phyloP scores from a whole-genome alignment of 2,888 invertebrate species.

The Lagria hirta region DNA sequence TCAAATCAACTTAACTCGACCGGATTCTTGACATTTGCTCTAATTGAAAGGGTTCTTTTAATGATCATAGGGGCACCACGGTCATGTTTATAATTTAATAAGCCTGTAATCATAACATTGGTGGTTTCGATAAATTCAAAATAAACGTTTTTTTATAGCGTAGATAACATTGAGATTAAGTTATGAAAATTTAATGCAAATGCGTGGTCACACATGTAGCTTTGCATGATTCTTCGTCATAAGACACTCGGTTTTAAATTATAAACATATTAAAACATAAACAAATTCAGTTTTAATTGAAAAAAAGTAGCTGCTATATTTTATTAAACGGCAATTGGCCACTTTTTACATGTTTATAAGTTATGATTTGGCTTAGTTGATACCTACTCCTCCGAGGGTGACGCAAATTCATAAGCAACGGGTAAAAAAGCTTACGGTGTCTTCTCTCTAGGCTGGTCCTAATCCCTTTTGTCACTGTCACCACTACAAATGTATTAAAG shows the following conservation, averaged over 20 bases:
- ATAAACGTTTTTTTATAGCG: slow-evolving; percentile 14
- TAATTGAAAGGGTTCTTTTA: no score
- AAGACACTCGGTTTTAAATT: slow-evolving; percentile 33
- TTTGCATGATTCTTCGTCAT: slow-evolving; percentile 36
- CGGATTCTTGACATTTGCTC: no score
- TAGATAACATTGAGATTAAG: slow-evolving; percentile 17
- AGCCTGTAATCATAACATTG: no score
- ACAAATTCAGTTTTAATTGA: slow-evolving; percentile 21
- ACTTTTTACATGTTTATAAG: slow-evolving; percentile 16
- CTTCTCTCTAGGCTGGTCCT: slow-evolving; percentile 25
- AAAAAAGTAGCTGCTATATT: slow-evolving; percentile 20
- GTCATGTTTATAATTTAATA: no score
- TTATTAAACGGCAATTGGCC: slow-evolving; percentile 3
- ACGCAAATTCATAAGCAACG: slow-evolving; percentile 39
- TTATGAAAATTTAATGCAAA: slow-evolving; percentile 30
- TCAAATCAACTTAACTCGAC: no score
- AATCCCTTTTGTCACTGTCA: slow-evolving; percentile 44
- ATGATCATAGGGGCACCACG: no score
- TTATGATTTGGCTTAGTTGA: no score
- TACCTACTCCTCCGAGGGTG: slow-evolving; percentile 27
- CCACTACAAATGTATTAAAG: slow-evolving; percentile 41
- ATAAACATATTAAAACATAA: slow-evolving; percentile 12
- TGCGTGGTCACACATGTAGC: slow-evolving; percentile 31
- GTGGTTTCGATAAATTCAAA: no score
- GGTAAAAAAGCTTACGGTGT: slow-evolving; percentile 28